phyloP scores from a whole-genome alignment of 2,113 vertebrate genomes.

The Kobus ellipsiprymnus region DNA sequence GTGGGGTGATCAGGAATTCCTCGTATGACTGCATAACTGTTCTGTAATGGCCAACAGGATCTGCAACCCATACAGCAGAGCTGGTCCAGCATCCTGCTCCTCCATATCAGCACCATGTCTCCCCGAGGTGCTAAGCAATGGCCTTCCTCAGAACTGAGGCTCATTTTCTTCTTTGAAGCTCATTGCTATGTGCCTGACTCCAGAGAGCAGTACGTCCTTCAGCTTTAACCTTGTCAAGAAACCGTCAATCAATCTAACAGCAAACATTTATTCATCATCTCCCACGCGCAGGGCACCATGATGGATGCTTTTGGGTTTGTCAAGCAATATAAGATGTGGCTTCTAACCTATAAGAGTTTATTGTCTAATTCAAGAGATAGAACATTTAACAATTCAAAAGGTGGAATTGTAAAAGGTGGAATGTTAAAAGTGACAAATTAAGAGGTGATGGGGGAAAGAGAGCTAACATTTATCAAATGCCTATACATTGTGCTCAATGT shows the following conservation, averaged over 20 bases:
- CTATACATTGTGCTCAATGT: not conserved
- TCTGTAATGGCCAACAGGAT: not conserved
- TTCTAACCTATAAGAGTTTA: constrained; percentile 13
- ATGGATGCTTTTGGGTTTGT: constrained; percentile 10
- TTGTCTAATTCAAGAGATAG: not conserved
- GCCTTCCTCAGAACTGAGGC: not conserved
- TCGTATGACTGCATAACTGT: not conserved
- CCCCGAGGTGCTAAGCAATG: not conserved
- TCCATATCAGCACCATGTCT: not conserved
- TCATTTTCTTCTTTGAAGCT: constrained; percentile 24
- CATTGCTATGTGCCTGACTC: not conserved
- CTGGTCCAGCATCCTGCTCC: not conserved
- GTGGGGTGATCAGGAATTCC: not conserved
- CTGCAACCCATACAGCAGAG: not conserved
- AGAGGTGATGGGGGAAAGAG: not conserved
- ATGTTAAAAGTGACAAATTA: constrained; percentile 28
- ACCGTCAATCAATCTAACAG: constrained; percentile 34
- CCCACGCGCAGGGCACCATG: not conserved
- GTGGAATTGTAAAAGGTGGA: not conserved
- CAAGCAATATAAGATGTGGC: constrained; percentile 31
- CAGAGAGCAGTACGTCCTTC: constrained; percentile 27
- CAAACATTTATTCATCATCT: constrained; percentile 43
- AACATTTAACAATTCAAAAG: not conserved
- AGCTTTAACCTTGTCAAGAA: constrained; percentile 35
- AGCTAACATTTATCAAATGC: constrained; percentile 12